Evolutionary conservation across 2,888 invertebrate species (phyloP).

Genomic region (Tetramorium bicarinatum): DNA sequence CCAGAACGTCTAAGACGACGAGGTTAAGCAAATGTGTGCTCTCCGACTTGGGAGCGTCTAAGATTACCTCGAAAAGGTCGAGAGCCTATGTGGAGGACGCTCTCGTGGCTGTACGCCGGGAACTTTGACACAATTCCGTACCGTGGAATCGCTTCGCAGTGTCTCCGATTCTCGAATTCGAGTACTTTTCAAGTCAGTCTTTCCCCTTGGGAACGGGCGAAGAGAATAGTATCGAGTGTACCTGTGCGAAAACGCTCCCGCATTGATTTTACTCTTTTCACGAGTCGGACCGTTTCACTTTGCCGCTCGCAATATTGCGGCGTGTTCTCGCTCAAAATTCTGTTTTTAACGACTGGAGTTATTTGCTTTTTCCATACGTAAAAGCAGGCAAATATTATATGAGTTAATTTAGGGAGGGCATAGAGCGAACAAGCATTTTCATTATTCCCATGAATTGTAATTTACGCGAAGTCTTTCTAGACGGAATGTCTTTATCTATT

Average conservation of each 20-base stretch:
- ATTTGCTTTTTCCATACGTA: not conserved
- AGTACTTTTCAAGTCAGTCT: slow-evolving; percentile 48
- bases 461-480: not conserved
- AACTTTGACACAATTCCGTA: slow-evolving; percentile 66
- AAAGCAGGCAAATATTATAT: not conserved
- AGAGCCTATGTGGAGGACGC: slow-evolving; percentile 59
- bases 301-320: slow-evolving; percentile 11
- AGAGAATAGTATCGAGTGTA: slow-evolving; percentile 39
- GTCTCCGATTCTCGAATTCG: slow-evolving; percentile 43
- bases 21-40: slow-evolving; percentile 74
- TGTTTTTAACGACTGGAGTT: slow-evolving; percentile 2
- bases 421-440: not conserved
- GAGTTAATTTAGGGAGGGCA: not conserved
- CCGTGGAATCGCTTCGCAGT: slow-evolving; percentile 47
- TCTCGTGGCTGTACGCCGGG: slow-evolving; percentile 44
- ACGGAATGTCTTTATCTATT: not conserved
- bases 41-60: slow-evolving; percentile 63
- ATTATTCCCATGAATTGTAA: slow-evolving; percentile 1
- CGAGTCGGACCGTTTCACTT: slow-evolving; percentile 29
- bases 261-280: slow-evolving; percentile 34
- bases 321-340: slow-evolving; percentile 1
- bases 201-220: slow-evolving; percentile 8
- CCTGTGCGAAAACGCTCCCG: slow-evolving; percentile 21
- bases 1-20: slow-evolving; percentile 69
- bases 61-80: slow-evolving; percentile 71